A percentile compares a stretch with the other conserved stretches of the same genome.
These are phyloP conservation scores for Halcyon senegalensis DNA, from an alignment of 2,113 vertebrate genomes.

Conservation along the genomic window DNA sequence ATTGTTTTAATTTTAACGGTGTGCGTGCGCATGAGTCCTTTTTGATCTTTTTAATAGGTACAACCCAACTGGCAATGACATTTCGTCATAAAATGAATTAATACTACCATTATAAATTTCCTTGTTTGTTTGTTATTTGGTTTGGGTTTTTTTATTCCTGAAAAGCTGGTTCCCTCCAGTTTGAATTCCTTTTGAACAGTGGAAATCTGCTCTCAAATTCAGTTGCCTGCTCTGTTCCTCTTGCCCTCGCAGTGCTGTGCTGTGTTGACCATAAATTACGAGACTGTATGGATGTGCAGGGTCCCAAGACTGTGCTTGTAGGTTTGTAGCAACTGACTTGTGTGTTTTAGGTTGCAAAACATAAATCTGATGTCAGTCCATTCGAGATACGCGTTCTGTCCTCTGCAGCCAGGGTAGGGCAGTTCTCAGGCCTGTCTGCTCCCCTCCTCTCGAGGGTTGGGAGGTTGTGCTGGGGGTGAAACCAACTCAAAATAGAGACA, in stretches of 20 bases:
- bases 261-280: neutral
- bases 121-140: neutral
- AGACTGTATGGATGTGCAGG: neutral
- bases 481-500: neutral
- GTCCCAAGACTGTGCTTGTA: neutral
- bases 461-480: neutral
- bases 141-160: neutral
- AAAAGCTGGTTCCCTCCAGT: neutral
- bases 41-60: neutral
- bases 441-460: neutral
- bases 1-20: neutral
- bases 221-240: neutral
- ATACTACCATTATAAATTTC: neutral
- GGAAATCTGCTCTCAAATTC: neutral
- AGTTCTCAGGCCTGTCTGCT: neutral
- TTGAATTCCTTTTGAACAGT: neutral
- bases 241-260: fast-evolving
- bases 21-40: neutral
- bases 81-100: neutral
- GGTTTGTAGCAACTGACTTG: neutral
- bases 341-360: neutral
- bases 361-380: neutral
- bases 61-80: neutral
- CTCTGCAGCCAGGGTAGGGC: neutral
- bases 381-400: neutral